Evolutionary conservation across 2,113 vertebrate species (phyloP).

Genomic region (Aegithalos caudatus): DNA sequence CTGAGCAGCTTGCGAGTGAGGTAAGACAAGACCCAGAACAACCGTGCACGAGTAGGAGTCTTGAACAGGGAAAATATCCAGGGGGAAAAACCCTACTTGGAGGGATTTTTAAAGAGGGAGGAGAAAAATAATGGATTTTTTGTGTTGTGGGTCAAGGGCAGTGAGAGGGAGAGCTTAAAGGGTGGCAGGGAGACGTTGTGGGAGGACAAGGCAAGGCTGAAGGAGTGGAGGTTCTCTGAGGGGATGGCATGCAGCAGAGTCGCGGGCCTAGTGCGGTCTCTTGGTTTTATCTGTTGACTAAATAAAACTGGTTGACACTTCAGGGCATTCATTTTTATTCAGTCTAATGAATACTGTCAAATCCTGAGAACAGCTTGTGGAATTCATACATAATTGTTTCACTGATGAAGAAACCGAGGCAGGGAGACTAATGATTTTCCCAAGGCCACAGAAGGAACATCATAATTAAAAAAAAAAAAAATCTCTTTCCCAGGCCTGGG

Average conservation of each 20-base stretch:
- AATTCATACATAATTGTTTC: slow-evolving; percentile 69
- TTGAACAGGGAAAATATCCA: neutral
- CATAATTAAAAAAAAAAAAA: slow-evolving; percentile 9
- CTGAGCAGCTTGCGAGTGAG: slow-evolving; percentile 17
- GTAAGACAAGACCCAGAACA: slow-evolving; percentile 52
- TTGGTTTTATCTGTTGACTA: slow-evolving; percentile 60
- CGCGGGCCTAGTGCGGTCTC: neutral
- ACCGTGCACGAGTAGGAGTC: neutral
- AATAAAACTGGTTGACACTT: slow-evolving; percentile 62
- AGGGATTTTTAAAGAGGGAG: neutral
- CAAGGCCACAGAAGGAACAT: slow-evolving; percentile 57
- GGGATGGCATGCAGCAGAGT: neutral
- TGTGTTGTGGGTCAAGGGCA: neutral
- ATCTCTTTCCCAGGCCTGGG: slow-evolving; percentile 2
- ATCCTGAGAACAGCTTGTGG: slow-evolving; percentile 66
- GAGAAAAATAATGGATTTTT: neutral
- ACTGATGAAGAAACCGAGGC: slow-evolving; percentile 56
- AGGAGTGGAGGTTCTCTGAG: neutral
- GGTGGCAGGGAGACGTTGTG: neutral
- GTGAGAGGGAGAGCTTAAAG: neutral
- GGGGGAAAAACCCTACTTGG: neutral
- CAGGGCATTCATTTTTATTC: slow-evolving; percentile 58
- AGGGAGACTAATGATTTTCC: slow-evolving; percentile 57
- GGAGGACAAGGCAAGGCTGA: neutral
- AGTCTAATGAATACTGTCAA: slow-evolving; percentile 66